A percentile compares a stretch with the other conserved stretches of the same genome.
These are phyloP conservation scores for Sarcophaga subvicina DNA, from an alignment of 2,888 invertebrate genomes.

Conservation along the genomic window DNA sequence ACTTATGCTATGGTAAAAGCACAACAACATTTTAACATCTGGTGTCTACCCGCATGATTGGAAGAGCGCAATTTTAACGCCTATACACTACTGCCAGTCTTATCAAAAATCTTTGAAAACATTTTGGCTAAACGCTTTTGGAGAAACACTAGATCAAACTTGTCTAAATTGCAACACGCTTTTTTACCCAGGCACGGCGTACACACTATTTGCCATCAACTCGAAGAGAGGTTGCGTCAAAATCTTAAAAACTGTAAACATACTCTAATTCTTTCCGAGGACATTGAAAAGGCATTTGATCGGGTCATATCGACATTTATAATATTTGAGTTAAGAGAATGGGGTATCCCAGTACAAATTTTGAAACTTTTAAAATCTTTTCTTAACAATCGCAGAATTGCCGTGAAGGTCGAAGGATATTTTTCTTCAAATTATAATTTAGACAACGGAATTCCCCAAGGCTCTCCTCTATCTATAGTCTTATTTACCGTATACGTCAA, in stretches of 20 bases:
- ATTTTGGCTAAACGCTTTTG: slow-evolving; percentile 14
- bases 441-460: neutral
- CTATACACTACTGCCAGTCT: neutral
- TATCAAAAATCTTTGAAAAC: slow-evolving; percentile 36
- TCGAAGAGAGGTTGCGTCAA: too few species aligned
- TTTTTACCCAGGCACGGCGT: too few species aligned
- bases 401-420: slow-evolving; percentile 26
- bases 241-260: too few species aligned
- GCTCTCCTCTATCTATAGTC: neutral
- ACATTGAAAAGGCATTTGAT: neutral
- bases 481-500: neutral
- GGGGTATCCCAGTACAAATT: neutral
- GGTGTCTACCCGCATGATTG: slow-evolving; percentile 38
- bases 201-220: neutral
- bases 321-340: slow-evolving; percentile 6
- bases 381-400: slow-evolving; percentile 13
- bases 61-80: slow-evolving; percentile 7
- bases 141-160: neutral
- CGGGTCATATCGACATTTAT: slow-evolving; percentile 10
- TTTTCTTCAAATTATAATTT: neutral
- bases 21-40: slow-evolving; percentile 17
- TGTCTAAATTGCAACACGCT: too few species aligned
- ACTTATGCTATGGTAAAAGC: slow-evolving; percentile 12
- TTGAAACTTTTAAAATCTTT: slow-evolving; percentile 32
- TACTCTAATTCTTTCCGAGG: neutral